phyloP scores from a whole-genome alignment of 2,797 vertebrate genomes.

The Alexandromys oeconomus region DNA sequence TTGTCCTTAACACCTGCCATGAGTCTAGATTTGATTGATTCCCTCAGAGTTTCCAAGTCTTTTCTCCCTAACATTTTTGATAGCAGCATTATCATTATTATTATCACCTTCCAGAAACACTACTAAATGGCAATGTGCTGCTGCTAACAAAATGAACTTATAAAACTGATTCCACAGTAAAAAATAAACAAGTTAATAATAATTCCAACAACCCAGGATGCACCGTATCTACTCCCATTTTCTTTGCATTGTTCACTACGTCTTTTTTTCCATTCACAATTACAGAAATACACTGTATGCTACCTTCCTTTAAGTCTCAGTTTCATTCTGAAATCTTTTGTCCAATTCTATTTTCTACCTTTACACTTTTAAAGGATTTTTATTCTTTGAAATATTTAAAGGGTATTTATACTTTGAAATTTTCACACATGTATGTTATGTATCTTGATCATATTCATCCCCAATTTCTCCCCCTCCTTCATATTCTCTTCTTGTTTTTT shows the following conservation, averaged over 20 bases:
- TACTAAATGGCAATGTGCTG: neutral
- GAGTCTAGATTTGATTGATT: neutral
- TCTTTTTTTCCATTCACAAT: neutral
- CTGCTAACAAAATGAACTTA: neutral
- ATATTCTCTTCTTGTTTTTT: neutral
- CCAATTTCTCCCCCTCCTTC: neutral
- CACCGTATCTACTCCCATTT: neutral
- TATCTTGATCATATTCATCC: neutral
- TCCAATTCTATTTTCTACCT: neutral
- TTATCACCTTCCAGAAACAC: neutral
- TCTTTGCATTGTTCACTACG: neutral
- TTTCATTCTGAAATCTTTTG: slow-evolving; percentile 23
- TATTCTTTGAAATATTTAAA: neutral
- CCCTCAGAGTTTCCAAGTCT: neutral
- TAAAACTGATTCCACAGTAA: neutral
- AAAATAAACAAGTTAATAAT: neutral
- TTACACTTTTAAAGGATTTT: neutral
- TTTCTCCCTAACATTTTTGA: neutral
- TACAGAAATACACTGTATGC: neutral
- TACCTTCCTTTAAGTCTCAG: neutral
- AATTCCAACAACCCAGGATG: neutral
- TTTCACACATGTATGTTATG: too few species aligned
- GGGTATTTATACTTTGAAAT: neutral
- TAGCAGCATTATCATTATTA: neutral
- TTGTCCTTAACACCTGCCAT: neutral